Evolutionary conservation across 1,140 invertebrate genomes (phyloP).

Genomic region (Magallana ariakensis): DNA sequence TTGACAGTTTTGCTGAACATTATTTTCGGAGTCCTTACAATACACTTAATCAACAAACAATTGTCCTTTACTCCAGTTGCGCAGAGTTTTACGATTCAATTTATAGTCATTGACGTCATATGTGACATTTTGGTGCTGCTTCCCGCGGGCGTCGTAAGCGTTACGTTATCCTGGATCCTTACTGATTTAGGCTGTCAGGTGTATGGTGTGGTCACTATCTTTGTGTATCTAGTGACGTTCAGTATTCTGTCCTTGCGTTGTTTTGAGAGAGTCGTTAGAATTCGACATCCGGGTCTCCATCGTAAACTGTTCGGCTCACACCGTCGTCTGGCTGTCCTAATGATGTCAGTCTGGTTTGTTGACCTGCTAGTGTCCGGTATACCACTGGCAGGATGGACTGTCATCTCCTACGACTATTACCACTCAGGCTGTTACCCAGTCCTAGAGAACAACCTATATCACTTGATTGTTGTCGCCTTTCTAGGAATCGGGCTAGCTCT

Average conservation of each 20-base stretch:
- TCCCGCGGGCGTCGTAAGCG: constrained; percentile 38
- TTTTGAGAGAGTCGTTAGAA: constrained; percentile 36
- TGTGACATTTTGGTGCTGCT: constrained; percentile 8
- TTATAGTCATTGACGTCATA: constrained; percentile 35
- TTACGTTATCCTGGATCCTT: constrained; percentile 39
- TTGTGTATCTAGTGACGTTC: constrained; percentile 26
- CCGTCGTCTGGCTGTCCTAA: neutral
- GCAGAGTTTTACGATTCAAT: constrained; percentile 35
- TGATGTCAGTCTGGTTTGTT: constrained; percentile 24
- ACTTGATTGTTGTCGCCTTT: constrained; percentile 8
- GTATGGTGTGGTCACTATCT: constrained; percentile 31
- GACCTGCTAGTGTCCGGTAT: constrained; percentile 34
- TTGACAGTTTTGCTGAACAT: neutral
- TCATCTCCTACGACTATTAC: constrained; percentile 40
- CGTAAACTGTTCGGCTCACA: neutral
- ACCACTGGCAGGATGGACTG: constrained; percentile 41
- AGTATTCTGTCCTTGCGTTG: neutral
- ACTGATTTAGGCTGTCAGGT: constrained; percentile 26
- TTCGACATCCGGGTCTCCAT: neutral
- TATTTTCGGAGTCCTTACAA: neutral
- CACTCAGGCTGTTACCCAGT: constrained; percentile 29
- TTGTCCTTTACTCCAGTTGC: neutral
- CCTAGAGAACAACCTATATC: constrained; percentile 22
- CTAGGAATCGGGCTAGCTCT: constrained; percentile 38
- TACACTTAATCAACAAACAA: constrained; percentile 7